phyloP scores from a whole-genome alignment of 1,140 invertebrate species.

The Drosophila neocordata region DNA sequence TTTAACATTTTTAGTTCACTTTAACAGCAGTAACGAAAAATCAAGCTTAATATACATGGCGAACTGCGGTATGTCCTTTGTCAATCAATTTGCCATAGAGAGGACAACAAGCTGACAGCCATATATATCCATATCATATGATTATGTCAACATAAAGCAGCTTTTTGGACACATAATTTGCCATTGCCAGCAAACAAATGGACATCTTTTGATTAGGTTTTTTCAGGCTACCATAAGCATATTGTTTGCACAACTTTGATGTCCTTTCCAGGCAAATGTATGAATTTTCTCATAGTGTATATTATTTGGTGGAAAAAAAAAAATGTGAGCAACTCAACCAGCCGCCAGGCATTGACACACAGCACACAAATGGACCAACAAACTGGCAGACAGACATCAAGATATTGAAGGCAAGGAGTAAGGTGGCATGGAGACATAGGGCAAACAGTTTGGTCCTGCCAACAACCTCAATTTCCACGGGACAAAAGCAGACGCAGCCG shows the following conservation, averaged over 20 bases:
- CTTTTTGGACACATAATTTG: constrained; percentile 7
- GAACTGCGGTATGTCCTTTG: background rate
- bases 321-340: constrained; percentile 35
- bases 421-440: constrained; percentile 10
- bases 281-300: constrained; percentile 64
- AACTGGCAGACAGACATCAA: constrained; percentile 10
- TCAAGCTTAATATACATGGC: background rate
- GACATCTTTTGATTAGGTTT: constrained; percentile 57
- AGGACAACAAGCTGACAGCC: constrained; percentile 41
- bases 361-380: constrained; percentile 50
- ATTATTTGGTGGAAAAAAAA: constrained; percentile 50
- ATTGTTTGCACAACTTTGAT: constrained; percentile 16
- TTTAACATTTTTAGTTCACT: background rate
- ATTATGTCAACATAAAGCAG: constrained; percentile 41
- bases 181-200: constrained; percentile 40
- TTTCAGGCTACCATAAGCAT: constrained; percentile 26
- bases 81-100: constrained; percentile 22
- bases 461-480: constrained; percentile 19
- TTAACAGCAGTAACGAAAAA: background rate
- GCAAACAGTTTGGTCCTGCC: constrained; percentile 32
- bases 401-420: background rate
- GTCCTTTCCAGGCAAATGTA: background rate
- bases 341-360: constrained; percentile 56
- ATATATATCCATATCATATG: constrained; percentile 22
- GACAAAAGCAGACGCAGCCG: constrained; percentile 40